Evolutionary conservation across 2,888 invertebrate species (phyloP).

Genomic region (Athalia circularis): DNA sequence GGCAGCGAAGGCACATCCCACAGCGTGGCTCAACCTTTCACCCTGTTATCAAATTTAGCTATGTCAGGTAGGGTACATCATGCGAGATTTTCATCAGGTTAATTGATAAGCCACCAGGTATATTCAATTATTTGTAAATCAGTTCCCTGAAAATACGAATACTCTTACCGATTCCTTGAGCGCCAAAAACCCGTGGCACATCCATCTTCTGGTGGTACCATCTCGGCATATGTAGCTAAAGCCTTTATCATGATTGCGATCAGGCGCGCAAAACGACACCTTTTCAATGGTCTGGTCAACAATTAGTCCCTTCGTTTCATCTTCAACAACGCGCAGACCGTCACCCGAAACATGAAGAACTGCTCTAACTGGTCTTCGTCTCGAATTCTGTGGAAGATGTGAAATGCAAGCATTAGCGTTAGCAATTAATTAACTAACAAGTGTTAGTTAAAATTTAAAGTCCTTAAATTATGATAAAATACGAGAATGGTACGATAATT

Average conservation of each 20-base stretch:
- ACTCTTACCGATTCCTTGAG: conserved; percentile 88
- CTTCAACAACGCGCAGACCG: conserved; percentile 97
- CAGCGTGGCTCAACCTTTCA: conserved; percentile 98
- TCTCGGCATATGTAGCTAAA: conserved; percentile 99
- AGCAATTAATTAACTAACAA: no score
- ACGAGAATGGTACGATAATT: no score
- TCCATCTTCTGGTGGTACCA: conserved; percentile 98
- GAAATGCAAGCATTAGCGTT: no score
- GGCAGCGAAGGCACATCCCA: conserved; percentile 99
- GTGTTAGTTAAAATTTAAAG: no score
- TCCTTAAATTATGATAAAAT: no score
- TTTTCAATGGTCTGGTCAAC: conserved; percentile 99
- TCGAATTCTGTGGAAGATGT: conserved; percentile 81
- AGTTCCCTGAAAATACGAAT: neutral
- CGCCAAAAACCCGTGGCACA: conserved; percentile 99
- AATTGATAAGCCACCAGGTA: no score
- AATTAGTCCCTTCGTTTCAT: conserved; percentile 98
- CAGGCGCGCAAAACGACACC: conserved; percentile 99
- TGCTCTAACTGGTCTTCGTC: conserved; percentile 92
- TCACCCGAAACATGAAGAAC: conserved; percentile 95
- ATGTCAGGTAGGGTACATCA: neutral
- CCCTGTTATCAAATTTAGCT: conserved; percentile 78
- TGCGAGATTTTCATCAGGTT: neutral
- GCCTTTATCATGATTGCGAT: conserved; percentile 97
- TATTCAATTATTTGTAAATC: neutral